Evolutionary conservation across 2,888 invertebrate species (phyloP).

Genomic region (Tineola bisselliella): DNA sequence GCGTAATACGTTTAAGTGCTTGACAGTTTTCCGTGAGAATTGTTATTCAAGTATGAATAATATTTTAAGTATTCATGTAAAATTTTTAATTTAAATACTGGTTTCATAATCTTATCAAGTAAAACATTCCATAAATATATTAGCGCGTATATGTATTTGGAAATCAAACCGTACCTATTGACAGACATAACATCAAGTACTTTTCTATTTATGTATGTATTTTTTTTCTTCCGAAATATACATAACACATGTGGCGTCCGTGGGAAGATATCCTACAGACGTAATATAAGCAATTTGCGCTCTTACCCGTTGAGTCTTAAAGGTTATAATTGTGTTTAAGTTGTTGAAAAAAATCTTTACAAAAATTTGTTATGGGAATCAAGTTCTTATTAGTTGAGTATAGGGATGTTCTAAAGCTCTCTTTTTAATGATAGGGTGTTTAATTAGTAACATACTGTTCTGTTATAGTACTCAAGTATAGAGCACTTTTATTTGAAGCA

Average conservation of each 20-base stretch:
- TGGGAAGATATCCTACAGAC: background rate
- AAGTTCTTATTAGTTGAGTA: too few relatives aligned
- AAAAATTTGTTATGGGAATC: too few relatives aligned
- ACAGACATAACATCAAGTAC: background rate
- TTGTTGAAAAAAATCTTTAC: background rate
- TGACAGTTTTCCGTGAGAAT: too few relatives aligned
- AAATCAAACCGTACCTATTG: background rate
- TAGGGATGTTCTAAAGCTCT: background rate
- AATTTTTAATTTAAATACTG: background rate
- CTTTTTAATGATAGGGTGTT: background rate
- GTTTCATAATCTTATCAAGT: background rate
- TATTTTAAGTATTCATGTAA: too few relatives aligned
- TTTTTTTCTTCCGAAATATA: background rate
- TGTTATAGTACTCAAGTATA: background rate
- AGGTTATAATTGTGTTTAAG: background rate
- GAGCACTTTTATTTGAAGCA: background rate
- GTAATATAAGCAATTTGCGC: background rate
- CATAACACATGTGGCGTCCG: constrained; percentile 7
- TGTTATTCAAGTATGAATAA: too few relatives aligned
- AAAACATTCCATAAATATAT: background rate
- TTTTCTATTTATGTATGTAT: background rate
- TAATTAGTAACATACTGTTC: constrained; percentile 2
- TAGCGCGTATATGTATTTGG: background rate
- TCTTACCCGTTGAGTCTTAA: background rate
- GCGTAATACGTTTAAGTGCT: too few relatives aligned